Conservation (phyloP, 2,113 vertebrate species). For the Eonycteris spelaea region DNA sequence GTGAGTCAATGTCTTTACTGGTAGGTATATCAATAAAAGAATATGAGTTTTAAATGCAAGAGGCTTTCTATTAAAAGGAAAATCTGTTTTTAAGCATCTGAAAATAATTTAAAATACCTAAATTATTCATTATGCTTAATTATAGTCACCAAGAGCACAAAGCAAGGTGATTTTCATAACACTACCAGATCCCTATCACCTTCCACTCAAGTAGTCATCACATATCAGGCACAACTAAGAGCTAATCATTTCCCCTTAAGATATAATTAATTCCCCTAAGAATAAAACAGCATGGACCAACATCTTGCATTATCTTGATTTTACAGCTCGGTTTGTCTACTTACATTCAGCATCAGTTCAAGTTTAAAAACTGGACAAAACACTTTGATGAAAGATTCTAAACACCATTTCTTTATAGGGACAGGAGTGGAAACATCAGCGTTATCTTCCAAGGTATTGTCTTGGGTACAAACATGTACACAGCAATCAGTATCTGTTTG, state of each 20-base stretch:
- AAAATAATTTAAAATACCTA: slow-evolving; percentile 50
- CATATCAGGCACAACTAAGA: background rate
- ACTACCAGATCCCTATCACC: background rate
- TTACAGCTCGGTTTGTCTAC: background rate
- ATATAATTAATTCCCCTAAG: background rate
- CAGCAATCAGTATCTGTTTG: background rate
- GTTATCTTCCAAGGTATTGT: background rate
- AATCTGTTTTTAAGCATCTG: slow-evolving; percentile 59
- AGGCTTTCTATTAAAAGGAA: slow-evolving; percentile 33
- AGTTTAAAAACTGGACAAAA: background rate
- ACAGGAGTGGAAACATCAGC: background rate
- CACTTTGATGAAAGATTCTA: background rate
- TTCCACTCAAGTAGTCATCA: background rate
- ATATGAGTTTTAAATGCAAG: background rate
- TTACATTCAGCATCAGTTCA: background rate
- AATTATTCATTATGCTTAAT: slow-evolving; percentile 53
- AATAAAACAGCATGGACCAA: background rate
- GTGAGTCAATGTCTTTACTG: background rate
- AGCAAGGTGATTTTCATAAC: slow-evolving; percentile 46
- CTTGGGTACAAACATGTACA: background rate
- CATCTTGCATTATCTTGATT: background rate
- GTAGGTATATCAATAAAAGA: background rate
- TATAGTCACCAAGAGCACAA: slow-evolving; percentile 28
- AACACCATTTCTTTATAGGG: background rate
- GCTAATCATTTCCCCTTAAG: background rate